A percentile compares a stretch with the other conserved stretches of the same genome.
Evolutionary conservation across 2,797 vertebrate species (phyloP).

Genomic region (Craterocephalus amniculus): DNA sequence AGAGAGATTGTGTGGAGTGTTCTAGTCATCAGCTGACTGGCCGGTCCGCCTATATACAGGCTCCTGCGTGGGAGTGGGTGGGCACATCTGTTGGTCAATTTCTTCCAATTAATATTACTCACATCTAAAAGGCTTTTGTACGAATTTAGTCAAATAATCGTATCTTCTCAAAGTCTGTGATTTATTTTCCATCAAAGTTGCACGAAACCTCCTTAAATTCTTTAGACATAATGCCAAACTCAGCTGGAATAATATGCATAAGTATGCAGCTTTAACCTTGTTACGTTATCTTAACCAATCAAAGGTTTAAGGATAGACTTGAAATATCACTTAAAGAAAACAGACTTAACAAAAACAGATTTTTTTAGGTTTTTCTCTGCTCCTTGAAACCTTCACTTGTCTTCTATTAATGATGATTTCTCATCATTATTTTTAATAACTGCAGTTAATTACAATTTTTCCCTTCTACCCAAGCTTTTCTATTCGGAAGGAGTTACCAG

Average conservation of each 20-base stretch:
- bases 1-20: slow-evolving; percentile 55
- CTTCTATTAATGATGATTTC: background rate
- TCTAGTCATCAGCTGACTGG: slow-evolving; percentile 69
- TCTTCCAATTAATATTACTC: background rate
- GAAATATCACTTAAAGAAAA: background rate
- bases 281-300: background rate
- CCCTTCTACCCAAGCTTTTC: background rate
- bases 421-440: background rate
- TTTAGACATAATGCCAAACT: background rate
- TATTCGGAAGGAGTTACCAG: background rate
- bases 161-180: background rate
- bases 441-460: background rate
- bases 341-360: background rate
- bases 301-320: background rate
- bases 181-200: background rate
- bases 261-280: background rate
- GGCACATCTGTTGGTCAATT: slow-evolving; percentile 19
- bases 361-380: background rate
- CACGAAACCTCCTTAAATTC: background rate
- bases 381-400: background rate
- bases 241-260: background rate
- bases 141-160: background rate
- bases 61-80: slow-evolving; percentile 23
- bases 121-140: background rate
- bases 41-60: slow-evolving; percentile 55